A percentile compares a stretch with the other conserved stretches of the same genome.
phyloP scores from a whole-genome alignment of 2,797 vertebrate species.

The Vireo griseus region DNA sequence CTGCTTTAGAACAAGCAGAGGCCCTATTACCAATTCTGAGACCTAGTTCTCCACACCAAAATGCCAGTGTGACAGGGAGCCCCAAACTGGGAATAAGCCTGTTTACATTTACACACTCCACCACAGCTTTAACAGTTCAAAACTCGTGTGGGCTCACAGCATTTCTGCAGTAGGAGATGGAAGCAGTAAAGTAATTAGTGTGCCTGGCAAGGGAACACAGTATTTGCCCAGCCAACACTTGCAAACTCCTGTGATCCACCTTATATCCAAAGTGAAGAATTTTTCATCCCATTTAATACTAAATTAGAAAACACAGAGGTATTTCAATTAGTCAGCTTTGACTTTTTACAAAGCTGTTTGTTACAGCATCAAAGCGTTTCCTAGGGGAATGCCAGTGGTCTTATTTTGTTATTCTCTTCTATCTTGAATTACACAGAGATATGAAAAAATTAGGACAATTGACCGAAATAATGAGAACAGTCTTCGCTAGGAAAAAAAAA shows the following conservation, averaged over 20 bases:
- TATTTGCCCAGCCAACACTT: neutral
- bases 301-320: neutral
- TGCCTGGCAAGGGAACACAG: neutral
- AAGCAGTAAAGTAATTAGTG: neutral
- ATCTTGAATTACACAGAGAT: neutral
- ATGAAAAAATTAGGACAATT: neutral
- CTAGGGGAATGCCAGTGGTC: neutral
- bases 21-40: neutral
- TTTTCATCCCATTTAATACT: neutral
- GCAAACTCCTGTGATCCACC: neutral
- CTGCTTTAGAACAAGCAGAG: neutral
- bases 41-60: neutral
- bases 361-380: neutral
- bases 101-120: neutral
- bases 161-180: neutral
- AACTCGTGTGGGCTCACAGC: neutral
- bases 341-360: constrained; percentile 15
- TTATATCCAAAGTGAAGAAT: neutral
- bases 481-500: neutral
- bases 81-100: neutral
- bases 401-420: neutral
- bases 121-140: neutral
- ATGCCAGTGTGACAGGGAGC: neutral
- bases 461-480: neutral
- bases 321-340: constrained; percentile 16